Base-by-base conservation (phyloP, 2,888 invertebrate genomes). In the Archips crataeganus region DNA sequence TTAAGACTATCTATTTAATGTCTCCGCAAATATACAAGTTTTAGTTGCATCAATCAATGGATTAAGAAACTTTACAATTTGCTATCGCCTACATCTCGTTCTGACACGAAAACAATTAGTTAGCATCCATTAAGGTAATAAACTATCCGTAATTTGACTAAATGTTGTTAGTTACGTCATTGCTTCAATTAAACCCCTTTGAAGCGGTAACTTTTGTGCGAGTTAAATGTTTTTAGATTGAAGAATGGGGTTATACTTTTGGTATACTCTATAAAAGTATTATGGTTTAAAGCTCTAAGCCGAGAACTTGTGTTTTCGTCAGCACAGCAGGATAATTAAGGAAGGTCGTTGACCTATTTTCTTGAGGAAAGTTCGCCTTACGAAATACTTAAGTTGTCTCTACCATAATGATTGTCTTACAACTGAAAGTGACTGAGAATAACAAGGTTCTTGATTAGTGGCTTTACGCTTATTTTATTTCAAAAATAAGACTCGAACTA, bases 31-130 rank as follows among this genome's bases (percentile, higher is more conserved):
- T 36, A n/a, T 60, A 11, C 32, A 60, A 36, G 2, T 36, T n/a
- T 34, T 60, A 60, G 36, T 36, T 13, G 57, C 36, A 36, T 60
- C 60, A 36, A 36, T 60, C 60, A 36, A 60, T n/a, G 2, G 32
- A 57, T 59, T 59, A n/a, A 62, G 45, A 5, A 45, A 62, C 64
- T 57, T 71, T 23, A 68, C 39, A 67, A 71, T 51, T 60, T 11
- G 57, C 32, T 57, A 32, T 57, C 57, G 32, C 57, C 10, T 57
- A n/a, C 45, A 11, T 51, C 51, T 51, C 15, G 54, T 2, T 23
- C 23, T 49, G 49, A 5, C 49, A 49, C n/a, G 49, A 49, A 49
- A n/a, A 49, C 49, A 49, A 49, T 49, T 49, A 49, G 1, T n/a
- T n/a, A n/a, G 13, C n/a, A 3, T n/a, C n/a, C 2, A 13, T 47